These are phyloP conservation scores for Heliopora coerulea DNA, from an alignment of 92 coral and sea anemone species.

Conservation along the genomic window DNA sequence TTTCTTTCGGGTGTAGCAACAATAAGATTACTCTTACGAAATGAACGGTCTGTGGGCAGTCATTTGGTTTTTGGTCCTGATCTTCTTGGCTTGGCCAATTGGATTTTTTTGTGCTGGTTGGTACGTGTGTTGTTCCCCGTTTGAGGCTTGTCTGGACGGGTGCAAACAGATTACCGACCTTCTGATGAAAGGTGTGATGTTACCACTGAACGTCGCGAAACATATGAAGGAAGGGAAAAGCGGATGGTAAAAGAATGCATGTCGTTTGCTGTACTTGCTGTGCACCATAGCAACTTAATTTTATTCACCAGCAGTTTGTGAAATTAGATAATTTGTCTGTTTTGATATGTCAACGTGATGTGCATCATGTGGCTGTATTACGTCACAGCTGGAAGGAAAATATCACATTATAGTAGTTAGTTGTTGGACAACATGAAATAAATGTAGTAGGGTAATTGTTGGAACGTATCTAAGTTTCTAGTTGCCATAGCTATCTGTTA, in stretches of 20 bases:
- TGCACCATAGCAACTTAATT: slow-evolving; percentile 34
- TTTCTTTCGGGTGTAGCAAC: background rate
- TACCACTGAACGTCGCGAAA: slow-evolving; percentile 93
- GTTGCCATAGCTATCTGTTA: too few species aligned
- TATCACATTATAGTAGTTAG: too few species aligned
- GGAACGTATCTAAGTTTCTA: too few species aligned
- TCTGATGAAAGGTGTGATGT: slow-evolving; percentile 85
- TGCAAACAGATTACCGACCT: slow-evolving; percentile 75
- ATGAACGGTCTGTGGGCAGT: slow-evolving; percentile 98
- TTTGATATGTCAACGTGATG: too few species aligned
- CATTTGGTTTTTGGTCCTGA: slow-evolving; percentile 88
- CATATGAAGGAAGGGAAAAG: slow-evolving; percentile 95
- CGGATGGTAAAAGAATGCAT: slow-evolving; percentile 62
- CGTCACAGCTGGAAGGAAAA: too few species aligned
- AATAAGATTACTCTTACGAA: background rate
- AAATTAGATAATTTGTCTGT: background rate
- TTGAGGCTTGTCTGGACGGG: slow-evolving; percentile 93
- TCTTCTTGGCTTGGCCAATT: slow-evolving; percentile 94
- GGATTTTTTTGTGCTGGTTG: slow-evolving; percentile 99
- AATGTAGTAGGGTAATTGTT: too few species aligned
- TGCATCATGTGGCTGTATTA: too few species aligned
- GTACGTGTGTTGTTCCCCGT: slow-evolving; percentile 96
- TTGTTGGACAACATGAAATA: too few species aligned
- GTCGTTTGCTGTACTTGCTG: slow-evolving; percentile 9
- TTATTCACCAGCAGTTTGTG: background rate